These are phyloP conservation scores for Zaprionus ghesquierei DNA, from an alignment of 1,140 invertebrate species.

Conservation along the genomic window DNA sequence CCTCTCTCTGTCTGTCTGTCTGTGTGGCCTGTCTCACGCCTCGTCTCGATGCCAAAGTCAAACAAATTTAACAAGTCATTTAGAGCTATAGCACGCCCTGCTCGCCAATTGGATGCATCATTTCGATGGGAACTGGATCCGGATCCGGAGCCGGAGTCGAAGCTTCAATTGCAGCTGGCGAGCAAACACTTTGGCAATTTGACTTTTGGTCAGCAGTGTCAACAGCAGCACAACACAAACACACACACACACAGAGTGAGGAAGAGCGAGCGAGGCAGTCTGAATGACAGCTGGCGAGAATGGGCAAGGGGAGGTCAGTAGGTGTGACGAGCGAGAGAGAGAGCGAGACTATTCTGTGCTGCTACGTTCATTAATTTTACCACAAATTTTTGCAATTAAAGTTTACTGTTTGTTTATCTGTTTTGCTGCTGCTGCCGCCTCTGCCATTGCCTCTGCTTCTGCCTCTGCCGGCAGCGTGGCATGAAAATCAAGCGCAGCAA, in stretches of 20 bases:
- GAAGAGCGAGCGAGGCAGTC: not conserved
- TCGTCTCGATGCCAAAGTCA: constrained; percentile 43
- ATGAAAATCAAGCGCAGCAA: constrained; percentile 68
- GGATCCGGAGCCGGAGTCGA: too few species aligned
- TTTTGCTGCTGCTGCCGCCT: constrained; percentile 30
- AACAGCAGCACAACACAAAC: constrained; percentile 54
- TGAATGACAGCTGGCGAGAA: not conserved
- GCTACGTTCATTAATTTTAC: constrained; percentile 74
- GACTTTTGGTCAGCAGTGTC: constrained; percentile 76
- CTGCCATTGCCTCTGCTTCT: not conserved
- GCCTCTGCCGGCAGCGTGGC: constrained; percentile 12
- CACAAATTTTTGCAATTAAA: constrained; percentile 81
- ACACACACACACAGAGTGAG: constrained; percentile 5
- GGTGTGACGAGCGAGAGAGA: too few species aligned
- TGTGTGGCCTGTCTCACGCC: not conserved
- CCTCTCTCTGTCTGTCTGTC: not conserved
- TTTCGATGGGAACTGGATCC: not conserved
- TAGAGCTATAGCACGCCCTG: constrained; percentile 29
- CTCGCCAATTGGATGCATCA: constrained; percentile 41
- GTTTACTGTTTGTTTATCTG: constrained; percentile 79
- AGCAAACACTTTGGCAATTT: constrained; percentile 79
- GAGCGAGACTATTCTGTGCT: constrained; percentile 21
- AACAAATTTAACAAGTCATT: constrained; percentile 74
- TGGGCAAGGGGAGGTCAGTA: not conserved
- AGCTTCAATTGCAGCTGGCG: constrained; percentile 54